Percentiles rank a stretch among this genome's conserved stretches.
phyloP scores from a whole-genome alignment of 2,113 vertebrate species.

The Loxodonta africana region DNA sequence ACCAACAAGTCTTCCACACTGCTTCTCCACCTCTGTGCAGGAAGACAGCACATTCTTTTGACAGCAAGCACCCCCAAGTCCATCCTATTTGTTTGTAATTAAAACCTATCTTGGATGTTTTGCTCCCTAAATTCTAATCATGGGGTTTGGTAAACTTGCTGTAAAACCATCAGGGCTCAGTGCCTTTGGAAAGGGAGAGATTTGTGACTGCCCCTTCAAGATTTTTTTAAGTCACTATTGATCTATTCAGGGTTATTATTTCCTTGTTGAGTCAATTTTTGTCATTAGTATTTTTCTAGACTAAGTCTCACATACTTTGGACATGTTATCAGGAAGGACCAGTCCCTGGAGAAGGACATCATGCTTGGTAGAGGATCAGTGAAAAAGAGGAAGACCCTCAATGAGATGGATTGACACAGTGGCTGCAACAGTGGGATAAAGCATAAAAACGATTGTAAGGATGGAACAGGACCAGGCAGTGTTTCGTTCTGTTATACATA shows the following conservation, averaged over 20 bases:
- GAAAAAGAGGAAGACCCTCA: no score
- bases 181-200: not conserved
- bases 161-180: fast-evolving
- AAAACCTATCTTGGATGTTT: no score
- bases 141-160: not conserved
- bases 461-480: no score
- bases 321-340: no score
- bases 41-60: not conserved
- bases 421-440: no score
- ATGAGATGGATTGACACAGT: no score
- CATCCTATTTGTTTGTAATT: not conserved
- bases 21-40: not conserved
- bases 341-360: no score
- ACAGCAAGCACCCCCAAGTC: not conserved
- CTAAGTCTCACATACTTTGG: no score
- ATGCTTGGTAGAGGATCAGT: no score
- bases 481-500: no score
- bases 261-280: not conserved
- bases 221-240: fast-evolving
- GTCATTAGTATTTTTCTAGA: not conserved
- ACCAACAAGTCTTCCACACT: no score
- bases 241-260: not conserved
- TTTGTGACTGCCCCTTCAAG: not conserved
- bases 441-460: no score
- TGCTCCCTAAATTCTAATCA: not conserved